phyloP scores from a whole-genome alignment of 2,888 invertebrate genomes.

The Lycocerus yunnanus region DNA sequence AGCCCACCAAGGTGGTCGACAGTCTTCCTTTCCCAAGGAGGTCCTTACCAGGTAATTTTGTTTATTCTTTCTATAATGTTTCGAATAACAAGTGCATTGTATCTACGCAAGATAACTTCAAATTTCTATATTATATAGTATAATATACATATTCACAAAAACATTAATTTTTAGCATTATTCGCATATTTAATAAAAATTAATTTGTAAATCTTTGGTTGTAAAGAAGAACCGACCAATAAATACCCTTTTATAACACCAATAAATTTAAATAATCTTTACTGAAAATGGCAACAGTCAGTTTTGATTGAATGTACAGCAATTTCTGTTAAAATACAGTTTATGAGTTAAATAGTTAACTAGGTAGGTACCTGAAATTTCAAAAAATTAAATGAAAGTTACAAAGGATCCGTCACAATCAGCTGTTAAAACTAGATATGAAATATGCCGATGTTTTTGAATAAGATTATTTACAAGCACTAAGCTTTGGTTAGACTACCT shows the following conservation, averaged over 20 bases:
- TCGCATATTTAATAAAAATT: neutral
- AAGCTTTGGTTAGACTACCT: neutral
- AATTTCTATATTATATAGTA: too few relatives aligned
- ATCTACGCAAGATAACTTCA: too few relatives aligned
- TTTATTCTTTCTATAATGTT: neutral
- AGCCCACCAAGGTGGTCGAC: neutral
- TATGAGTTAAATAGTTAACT: neutral
- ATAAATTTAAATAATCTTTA: neutral
- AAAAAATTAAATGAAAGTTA: neutral
- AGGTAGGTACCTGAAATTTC: too few relatives aligned
- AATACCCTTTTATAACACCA: too few relatives aligned
- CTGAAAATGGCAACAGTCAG: neutral
- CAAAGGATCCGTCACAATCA: neutral
- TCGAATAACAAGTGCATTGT: too few relatives aligned
- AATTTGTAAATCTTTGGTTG: neutral
- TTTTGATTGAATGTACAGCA: neutral
- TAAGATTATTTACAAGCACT: neutral
- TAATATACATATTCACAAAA: too few relatives aligned
- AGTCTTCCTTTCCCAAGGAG: neutral
- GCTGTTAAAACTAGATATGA: neutral
- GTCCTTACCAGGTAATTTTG: neutral
- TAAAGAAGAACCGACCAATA: neutral
- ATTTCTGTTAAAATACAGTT: neutral
- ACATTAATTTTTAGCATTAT: neutral
- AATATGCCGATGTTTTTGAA: neutral